These are phyloP conservation scores for Bufotes viridis DNA, from an alignment of 2,797 vertebrate species.

Conservation along the genomic window DNA sequence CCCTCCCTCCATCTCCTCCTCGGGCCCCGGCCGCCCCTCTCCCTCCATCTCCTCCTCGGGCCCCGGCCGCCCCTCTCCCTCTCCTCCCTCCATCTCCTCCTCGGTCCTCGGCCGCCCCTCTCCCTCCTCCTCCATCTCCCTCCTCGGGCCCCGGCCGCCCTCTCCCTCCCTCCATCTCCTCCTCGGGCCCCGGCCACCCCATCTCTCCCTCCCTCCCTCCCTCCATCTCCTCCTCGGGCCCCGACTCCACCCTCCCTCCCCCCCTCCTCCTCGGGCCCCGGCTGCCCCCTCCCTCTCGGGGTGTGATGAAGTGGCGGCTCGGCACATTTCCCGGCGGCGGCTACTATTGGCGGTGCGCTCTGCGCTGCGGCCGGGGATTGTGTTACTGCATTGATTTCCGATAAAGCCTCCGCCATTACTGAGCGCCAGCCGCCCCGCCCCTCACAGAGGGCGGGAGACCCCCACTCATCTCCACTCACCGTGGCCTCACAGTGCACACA, in stretches of 20 bases:
- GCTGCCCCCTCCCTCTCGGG: neutral
- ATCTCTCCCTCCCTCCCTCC: neutral
- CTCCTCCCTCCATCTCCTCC: no score
- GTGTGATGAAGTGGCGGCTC: neutral
- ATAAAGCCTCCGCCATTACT: neutral
- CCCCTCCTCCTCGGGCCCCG: no score
- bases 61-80: no score
- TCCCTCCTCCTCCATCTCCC: no score
- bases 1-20: no score
- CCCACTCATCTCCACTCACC: no score
- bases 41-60: no score
- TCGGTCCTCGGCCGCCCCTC: no score
- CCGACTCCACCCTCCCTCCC: no score
- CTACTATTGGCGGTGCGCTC: neutral
- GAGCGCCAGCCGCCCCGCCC: neutral
- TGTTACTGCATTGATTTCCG: conserved; percentile 51
- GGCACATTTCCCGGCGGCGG: neutral
- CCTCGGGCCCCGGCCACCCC: neutral
- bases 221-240: neutral
- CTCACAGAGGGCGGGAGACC: no score
- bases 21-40: fast-evolving
- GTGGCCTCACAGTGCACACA: no score
- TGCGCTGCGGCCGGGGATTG: conserved; percentile 9
- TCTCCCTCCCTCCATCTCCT: neutral
- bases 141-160: neutral